phyloP scores from a whole-genome alignment of 1,140 invertebrate genomes.

The Penaeus vannamei region DNA sequence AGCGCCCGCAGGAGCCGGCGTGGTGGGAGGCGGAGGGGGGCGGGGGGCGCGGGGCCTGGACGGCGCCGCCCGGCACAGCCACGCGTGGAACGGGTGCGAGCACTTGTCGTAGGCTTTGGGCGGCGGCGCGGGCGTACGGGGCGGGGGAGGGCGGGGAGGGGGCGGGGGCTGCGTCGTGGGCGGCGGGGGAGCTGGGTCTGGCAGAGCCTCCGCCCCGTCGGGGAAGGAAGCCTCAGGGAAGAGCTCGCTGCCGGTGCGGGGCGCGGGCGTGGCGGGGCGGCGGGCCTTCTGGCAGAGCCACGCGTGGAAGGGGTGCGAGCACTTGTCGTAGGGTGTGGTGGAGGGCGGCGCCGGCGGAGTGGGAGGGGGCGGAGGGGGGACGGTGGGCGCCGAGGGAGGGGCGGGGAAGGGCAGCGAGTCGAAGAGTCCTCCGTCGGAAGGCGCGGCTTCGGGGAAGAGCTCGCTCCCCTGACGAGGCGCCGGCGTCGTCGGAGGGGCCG shows the following conservation, averaged over 20 bases:
- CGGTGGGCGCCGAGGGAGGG: neutral
- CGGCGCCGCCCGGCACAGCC: conserved; percentile 25
- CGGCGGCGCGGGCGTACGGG: neutral
- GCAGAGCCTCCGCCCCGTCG: neutral
- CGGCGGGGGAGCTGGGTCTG: conserved; percentile 5
- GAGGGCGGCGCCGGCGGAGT: neutral
- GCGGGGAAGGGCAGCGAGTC: neutral
- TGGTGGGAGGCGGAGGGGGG: neutral
- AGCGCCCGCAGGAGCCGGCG: conserved; percentile 14
- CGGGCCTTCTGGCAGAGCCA: conserved; percentile 9
- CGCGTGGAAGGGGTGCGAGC: neutral
- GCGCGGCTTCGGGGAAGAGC: neutral
- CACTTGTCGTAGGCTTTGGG: conserved; percentile 25
- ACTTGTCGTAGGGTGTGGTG: conserved; percentile 23
- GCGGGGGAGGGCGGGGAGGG: neutral
- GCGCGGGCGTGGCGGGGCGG: neutral
- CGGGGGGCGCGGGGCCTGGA: neutral
- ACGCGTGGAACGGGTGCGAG: conserved; percentile 45
- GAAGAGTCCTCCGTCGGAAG: neutral
- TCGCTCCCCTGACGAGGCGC: neutral
- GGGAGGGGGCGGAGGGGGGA: neutral
- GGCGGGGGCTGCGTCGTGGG: neutral
- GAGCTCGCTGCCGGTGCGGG: neutral
- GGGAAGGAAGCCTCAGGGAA: conserved; percentile 8
- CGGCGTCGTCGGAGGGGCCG: neutral